Conservation (phyloP, 1,140 invertebrate genomes). For the Nautilus pompilius region DNA sequence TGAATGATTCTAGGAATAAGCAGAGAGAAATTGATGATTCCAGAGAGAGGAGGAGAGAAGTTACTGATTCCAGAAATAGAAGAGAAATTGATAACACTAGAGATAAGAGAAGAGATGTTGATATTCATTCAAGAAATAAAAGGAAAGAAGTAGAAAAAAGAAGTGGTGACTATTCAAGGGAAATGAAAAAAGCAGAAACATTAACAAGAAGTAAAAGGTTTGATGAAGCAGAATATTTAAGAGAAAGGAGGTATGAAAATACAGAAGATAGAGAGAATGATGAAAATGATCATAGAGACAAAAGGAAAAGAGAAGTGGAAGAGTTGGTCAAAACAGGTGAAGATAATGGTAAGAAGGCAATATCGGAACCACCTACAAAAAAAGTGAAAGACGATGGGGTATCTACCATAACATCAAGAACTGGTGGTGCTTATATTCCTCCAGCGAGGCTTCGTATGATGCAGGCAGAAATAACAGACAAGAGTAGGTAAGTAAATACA, state of each 20-base stretch:
- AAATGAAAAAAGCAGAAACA: too few relatives aligned
- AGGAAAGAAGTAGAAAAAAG: too few relatives aligned
- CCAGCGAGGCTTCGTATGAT: slow-evolving; percentile 91
- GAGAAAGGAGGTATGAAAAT: not conserved
- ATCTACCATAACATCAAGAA: slow-evolving; percentile 69
- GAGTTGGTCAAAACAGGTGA: slow-evolving; percentile 15
- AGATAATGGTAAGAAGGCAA: slow-evolving; percentile 19
- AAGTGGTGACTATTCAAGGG: too few relatives aligned
- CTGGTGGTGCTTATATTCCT: slow-evolving; percentile 97
- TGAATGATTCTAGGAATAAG: not conserved
- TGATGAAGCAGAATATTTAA: not conserved
- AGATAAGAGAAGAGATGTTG: too few relatives aligned
- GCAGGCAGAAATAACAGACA: slow-evolving; percentile 92
- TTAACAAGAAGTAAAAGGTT: not conserved
- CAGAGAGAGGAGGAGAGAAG: not conserved
- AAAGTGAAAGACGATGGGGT: slow-evolving; percentile 1
- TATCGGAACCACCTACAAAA: slow-evolving; percentile 15
- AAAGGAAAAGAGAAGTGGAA: not conserved
- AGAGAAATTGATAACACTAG: not conserved
- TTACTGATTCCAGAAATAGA: not conserved
- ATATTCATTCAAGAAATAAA: too few relatives aligned
- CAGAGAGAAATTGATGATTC: slow-evolving; percentile 3
- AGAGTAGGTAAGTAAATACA: slow-evolving; percentile 61
- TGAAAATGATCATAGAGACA: slow-evolving; percentile 10
- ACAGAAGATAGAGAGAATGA: not conserved